phyloP scores from a whole-genome alignment of 1,140 invertebrate genomes.

The Augochlora pura region DNA sequence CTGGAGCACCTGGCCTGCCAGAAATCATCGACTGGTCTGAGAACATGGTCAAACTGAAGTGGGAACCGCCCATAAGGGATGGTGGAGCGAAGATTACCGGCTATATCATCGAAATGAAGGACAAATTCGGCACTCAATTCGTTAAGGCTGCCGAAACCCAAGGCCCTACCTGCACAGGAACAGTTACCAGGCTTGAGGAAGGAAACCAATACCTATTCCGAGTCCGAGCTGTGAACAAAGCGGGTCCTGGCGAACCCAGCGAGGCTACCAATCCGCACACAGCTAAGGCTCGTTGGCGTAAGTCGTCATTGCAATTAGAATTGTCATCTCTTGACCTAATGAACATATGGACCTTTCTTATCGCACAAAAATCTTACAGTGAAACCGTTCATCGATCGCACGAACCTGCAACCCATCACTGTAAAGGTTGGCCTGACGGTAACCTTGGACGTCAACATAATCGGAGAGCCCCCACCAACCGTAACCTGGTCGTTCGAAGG shows the following conservation, averaged over 20 bases:
- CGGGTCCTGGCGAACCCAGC: slow-evolving; percentile 96
- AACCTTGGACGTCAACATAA: slow-evolving; percentile 94
- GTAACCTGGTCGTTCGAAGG: slow-evolving; percentile 95
- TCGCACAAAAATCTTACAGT: slow-evolving; percentile 81
- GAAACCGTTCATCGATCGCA: slow-evolving; percentile 95
- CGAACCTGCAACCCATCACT: slow-evolving; percentile 90
- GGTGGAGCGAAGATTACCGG: slow-evolving; percentile 97
- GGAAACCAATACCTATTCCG: slow-evolving; percentile 98
- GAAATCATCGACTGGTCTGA: slow-evolving; percentile 97
- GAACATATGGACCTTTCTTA: no score
- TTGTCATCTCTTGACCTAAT: no score
- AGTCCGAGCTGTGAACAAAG: slow-evolving; percentile 96
- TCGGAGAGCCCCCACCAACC: slow-evolving; percentile 95
- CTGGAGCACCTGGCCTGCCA: slow-evolving; percentile 93
- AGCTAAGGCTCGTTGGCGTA: slow-evolving; percentile 95
- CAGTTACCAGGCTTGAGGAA: slow-evolving; percentile 93
- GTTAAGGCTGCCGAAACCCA: slow-evolving; percentile 88
- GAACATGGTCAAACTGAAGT: slow-evolving; percentile 95
- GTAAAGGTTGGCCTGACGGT: slow-evolving; percentile 96
- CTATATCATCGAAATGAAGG: slow-evolving; percentile 95
- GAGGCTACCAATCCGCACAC: slow-evolving; percentile 96
- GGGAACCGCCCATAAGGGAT: slow-evolving; percentile 97
- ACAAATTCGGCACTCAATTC: slow-evolving; percentile 85
- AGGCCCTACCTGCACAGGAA: slow-evolving; percentile 89
- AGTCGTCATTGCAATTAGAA: slow-evolving; percentile 80